Percentiles rank a stretch among this genome's conserved stretches.
phyloP scores from a whole-genome alignment of 2,113 vertebrate species.

The Pterocles orientalis region DNA sequence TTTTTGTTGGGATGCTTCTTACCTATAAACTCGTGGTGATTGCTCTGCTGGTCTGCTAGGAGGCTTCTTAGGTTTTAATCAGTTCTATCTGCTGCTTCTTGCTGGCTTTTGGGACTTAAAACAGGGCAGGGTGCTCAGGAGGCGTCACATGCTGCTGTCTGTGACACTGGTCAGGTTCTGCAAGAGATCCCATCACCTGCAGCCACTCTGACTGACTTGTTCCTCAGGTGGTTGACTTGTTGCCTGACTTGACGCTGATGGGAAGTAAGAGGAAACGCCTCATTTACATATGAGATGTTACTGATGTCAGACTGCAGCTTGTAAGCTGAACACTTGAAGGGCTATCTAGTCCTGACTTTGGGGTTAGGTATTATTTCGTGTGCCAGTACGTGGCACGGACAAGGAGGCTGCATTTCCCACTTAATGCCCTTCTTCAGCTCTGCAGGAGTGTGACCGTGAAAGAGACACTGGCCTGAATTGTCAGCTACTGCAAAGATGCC shows the following conservation, averaged over 20 bases:
- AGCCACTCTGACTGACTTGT: not conserved
- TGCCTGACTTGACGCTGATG: not conserved
- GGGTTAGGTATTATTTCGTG: not conserved
- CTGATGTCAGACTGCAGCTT: not conserved
- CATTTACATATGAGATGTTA: not conserved
- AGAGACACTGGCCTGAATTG: conserved; percentile 14
- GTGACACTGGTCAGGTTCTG: not conserved
- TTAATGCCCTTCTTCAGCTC: not conserved
- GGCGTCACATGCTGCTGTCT: fast-evolving
- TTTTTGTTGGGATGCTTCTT: not conserved
- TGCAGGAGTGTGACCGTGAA: not conserved
- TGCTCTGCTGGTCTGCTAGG: not conserved
- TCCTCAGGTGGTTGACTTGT: not conserved
- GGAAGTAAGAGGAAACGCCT: not conserved
- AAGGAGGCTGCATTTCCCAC: not conserved
- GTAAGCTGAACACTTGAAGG: not conserved
- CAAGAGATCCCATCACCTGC: not conserved
- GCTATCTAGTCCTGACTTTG: not conserved
- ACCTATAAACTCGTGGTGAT: not conserved
- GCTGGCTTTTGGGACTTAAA: not conserved
- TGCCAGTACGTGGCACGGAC: not conserved
- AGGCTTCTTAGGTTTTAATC: not conserved
- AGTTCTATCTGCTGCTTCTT: not conserved
- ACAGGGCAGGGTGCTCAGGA: not conserved
- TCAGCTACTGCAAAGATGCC: conserved; percentile 19